Evolutionary conservation across 2,888 invertebrate genomes (phyloP), one percentile per base, ranked within the genome.

Genomic region (Caenorhabditis sp.): DNA sequence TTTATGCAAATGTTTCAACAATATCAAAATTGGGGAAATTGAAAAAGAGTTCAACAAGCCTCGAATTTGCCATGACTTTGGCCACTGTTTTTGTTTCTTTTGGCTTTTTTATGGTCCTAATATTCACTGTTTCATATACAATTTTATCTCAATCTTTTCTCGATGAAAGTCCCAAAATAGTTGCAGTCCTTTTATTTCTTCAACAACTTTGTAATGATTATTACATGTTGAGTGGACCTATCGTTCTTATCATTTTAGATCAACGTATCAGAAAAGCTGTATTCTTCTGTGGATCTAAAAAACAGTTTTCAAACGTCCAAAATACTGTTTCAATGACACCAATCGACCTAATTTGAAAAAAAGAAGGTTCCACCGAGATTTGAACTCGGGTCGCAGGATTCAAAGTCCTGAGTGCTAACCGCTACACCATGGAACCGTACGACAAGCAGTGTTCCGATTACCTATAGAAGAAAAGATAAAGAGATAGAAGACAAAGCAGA

Each of bases 361-460:
- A 17, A 58, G 57, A 66, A 79, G 81, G 81, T 81, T 69, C 77
- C 81, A 76, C 75, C 81, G 80, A 80, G 80, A 80, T 78, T 77
- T 68, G 78, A 78, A 78, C 78, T 77, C 76, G 72, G 66, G 76
- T 78, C 78, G 76, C 79, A 76, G 79, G 79, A 78, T 78, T 78
- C 75, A 78, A 69, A 80, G 78, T 78, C 78, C 76, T 76, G 75
- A 77, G 78, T 80, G 80, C 78, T 80, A 78, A 80, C 76, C 78
- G 73, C 78, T 80, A 80, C 80, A 78, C 80, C 80, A 78, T 76
- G 76, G 71, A 76, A 76, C 76, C 71, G 14, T 17, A 43, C 43
- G n/a, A 17, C 12, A 10, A 14, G 14, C 43, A 3, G 2, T 17
- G 17, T 17, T 17, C 3, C 14, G 3, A 17, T 17, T 43, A 3